phyloP scores from a whole-genome alignment of 2,797 vertebrate genomes.

The Eutrigla gurnardus region DNA sequence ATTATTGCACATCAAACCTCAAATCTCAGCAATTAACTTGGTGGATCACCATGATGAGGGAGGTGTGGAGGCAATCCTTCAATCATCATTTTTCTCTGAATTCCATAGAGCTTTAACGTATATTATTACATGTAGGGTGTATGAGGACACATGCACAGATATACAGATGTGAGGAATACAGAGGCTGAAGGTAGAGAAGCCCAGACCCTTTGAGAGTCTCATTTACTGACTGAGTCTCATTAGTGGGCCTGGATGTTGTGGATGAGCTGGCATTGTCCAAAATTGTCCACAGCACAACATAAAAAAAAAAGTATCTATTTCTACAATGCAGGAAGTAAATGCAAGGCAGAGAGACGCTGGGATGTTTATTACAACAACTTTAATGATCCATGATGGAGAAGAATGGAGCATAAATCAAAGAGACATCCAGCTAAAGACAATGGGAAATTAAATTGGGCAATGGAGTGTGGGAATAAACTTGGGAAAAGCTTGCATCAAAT shows the following conservation, averaged over 20 bases:
- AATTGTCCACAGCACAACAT: constrained; percentile 31
- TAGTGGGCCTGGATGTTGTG: constrained; percentile 13
- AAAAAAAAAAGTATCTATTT: constrained; percentile 22
- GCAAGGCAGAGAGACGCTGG: constrained; percentile 28
- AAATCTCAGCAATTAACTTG: not conserved
- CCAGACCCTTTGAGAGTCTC: constrained; percentile 9
- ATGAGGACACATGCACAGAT: not conserved
- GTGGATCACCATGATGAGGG: too few relatives aligned
- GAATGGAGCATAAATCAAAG: constrained; percentile 68
- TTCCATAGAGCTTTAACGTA: not conserved
- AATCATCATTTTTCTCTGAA: not conserved
- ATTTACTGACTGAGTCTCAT: constrained; percentile 34
- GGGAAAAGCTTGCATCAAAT: constrained; percentile 57
- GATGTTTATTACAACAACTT: constrained; percentile 57
- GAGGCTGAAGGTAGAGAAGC: not conserved
- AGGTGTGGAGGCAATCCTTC: not conserved
- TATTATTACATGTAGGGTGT: not conserved
- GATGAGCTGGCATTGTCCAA: constrained; percentile 19
- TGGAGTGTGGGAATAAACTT: constrained; percentile 66
- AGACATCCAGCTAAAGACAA: constrained; percentile 53
- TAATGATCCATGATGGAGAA: constrained; percentile 69
- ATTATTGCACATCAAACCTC: not conserved
- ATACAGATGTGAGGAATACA: not conserved
- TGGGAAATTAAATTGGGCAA: constrained; percentile 76
- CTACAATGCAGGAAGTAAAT: constrained; percentile 36